Evolutionary conservation across 2,888 invertebrate species (phyloP), one percentile per base, ranked within the genome.

Genomic region (Fragum fragum): DNA sequence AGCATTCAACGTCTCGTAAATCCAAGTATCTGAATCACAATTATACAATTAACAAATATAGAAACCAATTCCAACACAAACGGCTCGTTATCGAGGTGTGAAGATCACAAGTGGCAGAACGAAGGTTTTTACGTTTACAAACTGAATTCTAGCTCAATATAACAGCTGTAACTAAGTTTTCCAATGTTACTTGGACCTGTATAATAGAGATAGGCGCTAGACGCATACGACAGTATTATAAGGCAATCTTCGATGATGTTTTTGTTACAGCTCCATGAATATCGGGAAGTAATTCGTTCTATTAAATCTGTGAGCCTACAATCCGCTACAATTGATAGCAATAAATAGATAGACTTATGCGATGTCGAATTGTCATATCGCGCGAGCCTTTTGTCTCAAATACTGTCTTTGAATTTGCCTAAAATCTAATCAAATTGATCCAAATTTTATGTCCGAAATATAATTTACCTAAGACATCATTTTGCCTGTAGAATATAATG

Each of bases 261-360:
- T 57, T 57, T 57, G 57, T 57, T 57, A 57, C 57, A 57, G 28
- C 57, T 57, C 57, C 57, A 23, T 16, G 57, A 57, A 57, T 57
- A 57, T 57, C 57, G 57, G 57, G 28, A 57, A 57, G 57, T 57
- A 57, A 57, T 57, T 57, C 57, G 26, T 23, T 57, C 57, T 57
- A 57, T 57, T 57, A 57, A 57, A 57, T 57, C 57, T 57, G 57
- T 57, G 47, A 47, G 57, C 28, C 28, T 26, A 23, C 28, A 57
- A 57, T 57, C 57, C 57, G 28, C 57, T 57, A 23, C 57, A 57
- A 28, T 57, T 57, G 57, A 47, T 47, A 18, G 14, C 57, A 57
- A 28, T 28, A 57, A 57, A 57, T 57, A 23, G 28, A 28, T 57
- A 57, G 57, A 57, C 26, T 57, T 28, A 23, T 57, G 57, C 21